Evolutionary conservation across 2,797 vertebrate genomes (phyloP).

Genomic region (Anisognathus igniventris): DNA sequence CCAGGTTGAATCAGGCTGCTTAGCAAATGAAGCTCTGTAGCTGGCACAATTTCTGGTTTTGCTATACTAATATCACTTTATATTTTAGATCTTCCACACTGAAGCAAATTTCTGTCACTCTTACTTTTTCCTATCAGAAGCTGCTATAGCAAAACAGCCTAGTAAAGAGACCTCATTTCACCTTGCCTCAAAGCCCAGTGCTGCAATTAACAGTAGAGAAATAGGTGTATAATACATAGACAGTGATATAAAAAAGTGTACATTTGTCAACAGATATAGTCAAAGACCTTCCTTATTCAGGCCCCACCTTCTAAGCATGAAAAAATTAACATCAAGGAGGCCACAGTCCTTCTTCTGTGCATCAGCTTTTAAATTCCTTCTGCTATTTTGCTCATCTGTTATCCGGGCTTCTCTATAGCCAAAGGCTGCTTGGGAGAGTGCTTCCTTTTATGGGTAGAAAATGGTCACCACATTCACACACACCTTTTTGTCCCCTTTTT

Average conservation of each 20-base stretch:
- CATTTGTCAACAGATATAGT: not conserved
- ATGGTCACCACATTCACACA: not conserved
- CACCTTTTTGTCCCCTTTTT: not conserved
- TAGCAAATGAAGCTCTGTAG: not conserved
- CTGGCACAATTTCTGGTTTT: not conserved
- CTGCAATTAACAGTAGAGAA: not conserved
- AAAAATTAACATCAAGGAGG: not conserved
- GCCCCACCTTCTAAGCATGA: not conserved
- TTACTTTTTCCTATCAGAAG: not conserved
- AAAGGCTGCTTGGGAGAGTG: not conserved
- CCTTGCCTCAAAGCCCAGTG: not conserved
- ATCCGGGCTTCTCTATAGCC: not conserved
- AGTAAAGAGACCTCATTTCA: not conserved
- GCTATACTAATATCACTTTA: not conserved
- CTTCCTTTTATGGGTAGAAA: not conserved
- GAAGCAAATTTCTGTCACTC: not conserved
- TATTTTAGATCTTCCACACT: not conserved
- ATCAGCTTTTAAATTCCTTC: not conserved
- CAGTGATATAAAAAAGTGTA: not conserved
- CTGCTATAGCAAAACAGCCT: not conserved
- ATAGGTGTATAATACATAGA: not conserved
- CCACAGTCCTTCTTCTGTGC: not conserved
- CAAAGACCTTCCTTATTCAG: not conserved
- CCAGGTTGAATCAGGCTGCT: not conserved
- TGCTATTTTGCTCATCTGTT: not conserved